Evolutionary conservation across 1,140 invertebrate genomes (phyloP).

Genomic region (Caenorhabditis inopinata): DNA sequence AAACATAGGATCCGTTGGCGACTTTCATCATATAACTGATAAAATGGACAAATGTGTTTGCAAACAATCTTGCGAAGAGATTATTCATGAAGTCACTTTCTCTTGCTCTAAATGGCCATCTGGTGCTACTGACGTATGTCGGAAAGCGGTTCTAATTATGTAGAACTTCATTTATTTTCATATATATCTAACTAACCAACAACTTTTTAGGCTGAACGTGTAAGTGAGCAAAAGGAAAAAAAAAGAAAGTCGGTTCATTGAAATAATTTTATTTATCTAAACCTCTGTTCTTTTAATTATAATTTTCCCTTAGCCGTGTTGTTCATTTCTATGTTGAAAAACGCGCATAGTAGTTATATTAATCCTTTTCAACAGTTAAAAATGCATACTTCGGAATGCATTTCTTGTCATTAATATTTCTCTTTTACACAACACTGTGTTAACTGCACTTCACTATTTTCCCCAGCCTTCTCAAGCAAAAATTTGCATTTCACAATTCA

Average conservation of each 20-base stretch:
- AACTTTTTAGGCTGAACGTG: conserved; percentile 10
- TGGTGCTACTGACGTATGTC: conserved; percentile 45
- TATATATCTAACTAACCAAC: neutral
- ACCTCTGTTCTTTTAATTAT: neutral
- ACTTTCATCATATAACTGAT: conserved; percentile 45
- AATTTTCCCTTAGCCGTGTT: conserved; percentile 12
- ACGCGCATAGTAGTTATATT: neutral
- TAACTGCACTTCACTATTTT: too few relatives aligned
- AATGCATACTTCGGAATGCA: too few relatives aligned
- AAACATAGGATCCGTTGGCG: conserved; percentile 39
- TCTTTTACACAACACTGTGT: too few relatives aligned
- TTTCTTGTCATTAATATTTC: too few relatives aligned
- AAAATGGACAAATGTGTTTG: conserved; percentile 42
- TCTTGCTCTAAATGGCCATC: conserved; percentile 42
- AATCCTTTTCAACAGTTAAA: too few relatives aligned
- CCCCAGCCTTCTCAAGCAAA: too few relatives aligned
- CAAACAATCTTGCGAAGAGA: conserved; percentile 43
- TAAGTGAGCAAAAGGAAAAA: neutral
- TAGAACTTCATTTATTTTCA: neutral
- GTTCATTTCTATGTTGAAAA: neutral
- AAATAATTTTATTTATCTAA: neutral
- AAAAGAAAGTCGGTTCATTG: conserved; percentile 11
- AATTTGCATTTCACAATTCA: neutral
- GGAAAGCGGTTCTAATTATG: neutral
- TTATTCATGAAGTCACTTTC: conserved; percentile 42